These are phyloP conservation scores for Muntiacus reevesi DNA, from an alignment of 2,113 vertebrate genomes.

Conservation along the genomic window DNA sequence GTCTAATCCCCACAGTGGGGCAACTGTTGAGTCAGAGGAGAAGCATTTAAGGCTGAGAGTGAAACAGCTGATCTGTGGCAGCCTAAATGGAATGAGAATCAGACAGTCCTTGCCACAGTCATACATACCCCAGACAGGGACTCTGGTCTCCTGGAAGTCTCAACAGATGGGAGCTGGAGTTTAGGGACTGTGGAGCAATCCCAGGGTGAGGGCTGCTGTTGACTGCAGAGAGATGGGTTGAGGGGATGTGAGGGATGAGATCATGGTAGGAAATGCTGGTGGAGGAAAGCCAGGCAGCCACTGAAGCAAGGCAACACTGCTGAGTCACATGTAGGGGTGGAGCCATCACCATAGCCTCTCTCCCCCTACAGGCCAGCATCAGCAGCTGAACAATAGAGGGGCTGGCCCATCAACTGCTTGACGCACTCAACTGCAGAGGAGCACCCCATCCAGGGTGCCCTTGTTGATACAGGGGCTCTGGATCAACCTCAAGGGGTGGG, in stretches of 20 bases:
- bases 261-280: background rate
- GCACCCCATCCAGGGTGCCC: background rate
- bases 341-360: background rate
- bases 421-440: background rate
- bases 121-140: background rate
- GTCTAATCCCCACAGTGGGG: background rate
- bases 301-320: background rate
- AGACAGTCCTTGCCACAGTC: background rate
- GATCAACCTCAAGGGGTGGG: no score
- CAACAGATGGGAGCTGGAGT: background rate
- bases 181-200: background rate
- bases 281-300: background rate
- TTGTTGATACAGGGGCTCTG: background rate
- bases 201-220: background rate
- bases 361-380: background rate
- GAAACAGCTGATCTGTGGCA: background rate
- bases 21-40: background rate
- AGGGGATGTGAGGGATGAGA: background rate
- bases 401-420: background rate
- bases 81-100: background rate
- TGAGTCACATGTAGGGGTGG: background rate
- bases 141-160: background rate
- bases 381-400: background rate
- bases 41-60: background rate
- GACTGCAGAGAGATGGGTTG: background rate